phyloP scores from a whole-genome alignment of 2,888 invertebrate genomes.

The Microdon myrmicae region DNA sequence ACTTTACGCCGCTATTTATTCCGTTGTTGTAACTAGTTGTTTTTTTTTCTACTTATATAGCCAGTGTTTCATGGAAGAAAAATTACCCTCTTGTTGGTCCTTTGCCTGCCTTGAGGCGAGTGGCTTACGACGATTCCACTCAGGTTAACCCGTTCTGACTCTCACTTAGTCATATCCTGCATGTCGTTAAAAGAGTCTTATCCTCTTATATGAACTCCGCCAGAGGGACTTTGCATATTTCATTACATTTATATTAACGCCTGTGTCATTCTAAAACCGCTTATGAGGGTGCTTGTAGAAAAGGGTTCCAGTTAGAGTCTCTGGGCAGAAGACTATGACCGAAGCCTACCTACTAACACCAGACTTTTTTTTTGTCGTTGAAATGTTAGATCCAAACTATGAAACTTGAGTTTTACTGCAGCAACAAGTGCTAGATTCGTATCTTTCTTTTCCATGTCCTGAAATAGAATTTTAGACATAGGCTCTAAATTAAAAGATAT shows the following conservation, averaged over 20 bases:
- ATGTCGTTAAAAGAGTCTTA: constrained; percentile 53
- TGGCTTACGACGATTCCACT: constrained; percentile 36
- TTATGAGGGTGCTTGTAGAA: constrained; percentile 29
- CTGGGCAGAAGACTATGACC: too few species aligned
- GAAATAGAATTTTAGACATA: too few species aligned
- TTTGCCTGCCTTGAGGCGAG: constrained; percentile 23
- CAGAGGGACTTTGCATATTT: constrained; percentile 65
- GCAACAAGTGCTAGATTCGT: too few species aligned
- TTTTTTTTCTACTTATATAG: constrained; percentile 34
- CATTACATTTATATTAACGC: constrained; percentile 59
- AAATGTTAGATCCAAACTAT: too few species aligned
- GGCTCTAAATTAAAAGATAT: too few species aligned
- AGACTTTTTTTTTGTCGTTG: too few species aligned
- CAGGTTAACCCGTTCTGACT: constrained; percentile 29
- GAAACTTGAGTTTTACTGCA: too few species aligned
- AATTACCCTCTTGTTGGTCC: constrained; percentile 46
- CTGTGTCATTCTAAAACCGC: constrained; percentile 30
- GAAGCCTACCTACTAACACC: too few species aligned
- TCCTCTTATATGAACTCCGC: constrained; percentile 63
- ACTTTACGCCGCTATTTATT: constrained; percentile 43
- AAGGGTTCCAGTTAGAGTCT: too few species aligned
- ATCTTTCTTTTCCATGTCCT: too few species aligned
- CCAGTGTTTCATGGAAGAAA: constrained; percentile 30
- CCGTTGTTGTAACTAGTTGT: too few species aligned
- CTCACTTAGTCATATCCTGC: constrained; percentile 20